These are phyloP conservation scores for Clinocottus analis DNA, from an alignment of 2,113 vertebrate species.

Conservation along the genomic window DNA sequence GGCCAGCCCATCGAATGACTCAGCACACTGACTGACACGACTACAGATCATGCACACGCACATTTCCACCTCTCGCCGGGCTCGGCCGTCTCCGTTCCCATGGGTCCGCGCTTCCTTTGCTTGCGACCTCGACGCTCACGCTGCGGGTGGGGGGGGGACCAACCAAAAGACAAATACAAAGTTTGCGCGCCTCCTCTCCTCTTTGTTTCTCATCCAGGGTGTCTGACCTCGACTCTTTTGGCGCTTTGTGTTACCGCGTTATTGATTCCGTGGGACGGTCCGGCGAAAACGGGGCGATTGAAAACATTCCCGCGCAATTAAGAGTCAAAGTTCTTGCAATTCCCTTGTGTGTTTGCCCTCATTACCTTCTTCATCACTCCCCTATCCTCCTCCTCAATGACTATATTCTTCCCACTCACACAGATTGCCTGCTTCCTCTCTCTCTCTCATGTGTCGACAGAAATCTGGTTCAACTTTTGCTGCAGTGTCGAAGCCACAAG, in stretches of 20 bases:
- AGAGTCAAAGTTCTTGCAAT: constrained; percentile 23
- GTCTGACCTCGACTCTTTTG: constrained; percentile 37
- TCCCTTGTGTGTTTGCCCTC: constrained; percentile 28
- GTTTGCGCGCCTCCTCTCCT: constrained; percentile 18
- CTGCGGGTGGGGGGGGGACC: constrained; percentile 30
- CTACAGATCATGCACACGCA: constrained; percentile 48
- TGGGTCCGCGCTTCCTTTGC: constrained; percentile 53
- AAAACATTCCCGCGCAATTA: constrained; percentile 37
- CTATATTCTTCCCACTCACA: constrained; percentile 38
- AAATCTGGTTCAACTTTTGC: constrained; percentile 40
- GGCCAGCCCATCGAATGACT: constrained; percentile 87
- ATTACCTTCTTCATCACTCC: constrained; percentile 51
- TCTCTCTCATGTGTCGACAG: constrained; percentile 30
- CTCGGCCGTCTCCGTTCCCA: constrained; percentile 72
- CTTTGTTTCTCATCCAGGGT: constrained; percentile 31
- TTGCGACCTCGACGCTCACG: constrained; percentile 46
- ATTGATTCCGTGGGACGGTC: no score
- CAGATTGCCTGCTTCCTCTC: constrained; percentile 34
- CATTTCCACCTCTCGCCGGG: constrained; percentile 63
- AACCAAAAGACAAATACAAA: constrained; percentile 7
- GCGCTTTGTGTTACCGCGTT: constrained; percentile 43
- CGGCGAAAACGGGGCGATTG: constrained; percentile 30
- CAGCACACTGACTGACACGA: constrained; percentile 82
- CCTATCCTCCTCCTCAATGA: constrained; percentile 44
- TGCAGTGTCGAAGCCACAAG: constrained; percentile 20